These are phyloP conservation scores for Idaea dimidiata DNA, from an alignment of 2,888 invertebrate genomes.

Conservation along the genomic window DNA sequence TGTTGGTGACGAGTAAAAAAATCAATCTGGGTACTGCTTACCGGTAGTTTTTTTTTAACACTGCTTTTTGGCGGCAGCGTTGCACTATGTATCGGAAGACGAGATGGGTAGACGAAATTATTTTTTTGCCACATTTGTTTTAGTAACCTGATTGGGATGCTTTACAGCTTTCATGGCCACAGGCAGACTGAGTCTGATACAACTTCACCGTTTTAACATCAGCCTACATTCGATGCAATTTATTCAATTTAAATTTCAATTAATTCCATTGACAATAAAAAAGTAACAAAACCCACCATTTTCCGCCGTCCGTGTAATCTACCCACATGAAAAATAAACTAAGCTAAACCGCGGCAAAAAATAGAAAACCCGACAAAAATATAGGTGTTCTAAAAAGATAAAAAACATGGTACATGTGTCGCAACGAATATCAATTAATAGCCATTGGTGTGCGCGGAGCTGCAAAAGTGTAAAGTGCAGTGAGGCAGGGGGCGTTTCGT, in stretches of 20 bases:
- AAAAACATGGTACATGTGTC: slow-evolving; percentile 49
- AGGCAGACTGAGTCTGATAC: too few relatives aligned
- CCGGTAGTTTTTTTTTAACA: too few relatives aligned
- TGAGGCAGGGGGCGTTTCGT: slow-evolving; percentile 70
- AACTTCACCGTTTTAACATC: not conserved
- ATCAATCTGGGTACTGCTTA: too few relatives aligned
- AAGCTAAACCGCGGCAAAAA: not conserved
- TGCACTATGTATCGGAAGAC: too few relatives aligned
- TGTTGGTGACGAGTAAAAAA: too few relatives aligned
- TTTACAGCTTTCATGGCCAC: too few relatives aligned
- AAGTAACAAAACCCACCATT: not conserved
- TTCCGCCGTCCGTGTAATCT: not conserved
- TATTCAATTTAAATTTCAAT: not conserved
- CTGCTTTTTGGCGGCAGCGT: too few relatives aligned
- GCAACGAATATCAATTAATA: slow-evolving; percentile 73
- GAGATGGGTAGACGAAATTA: too few relatives aligned
- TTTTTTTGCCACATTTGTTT: too few relatives aligned
- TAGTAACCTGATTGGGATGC: too few relatives aligned
- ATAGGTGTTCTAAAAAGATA: slow-evolving; percentile 27
- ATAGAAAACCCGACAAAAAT: not conserved
- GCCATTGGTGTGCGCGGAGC: slow-evolving; percentile 67
- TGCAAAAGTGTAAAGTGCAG: slow-evolving; percentile 79
- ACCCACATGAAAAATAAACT: not conserved
- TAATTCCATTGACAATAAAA: not conserved
- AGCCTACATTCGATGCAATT: not conserved